Percentiles rank a stretch among this genome's conserved stretches.
Evolutionary conservation across 2,797 vertebrate species (phyloP).

Genomic region (Fistularia tabacaria): DNA sequence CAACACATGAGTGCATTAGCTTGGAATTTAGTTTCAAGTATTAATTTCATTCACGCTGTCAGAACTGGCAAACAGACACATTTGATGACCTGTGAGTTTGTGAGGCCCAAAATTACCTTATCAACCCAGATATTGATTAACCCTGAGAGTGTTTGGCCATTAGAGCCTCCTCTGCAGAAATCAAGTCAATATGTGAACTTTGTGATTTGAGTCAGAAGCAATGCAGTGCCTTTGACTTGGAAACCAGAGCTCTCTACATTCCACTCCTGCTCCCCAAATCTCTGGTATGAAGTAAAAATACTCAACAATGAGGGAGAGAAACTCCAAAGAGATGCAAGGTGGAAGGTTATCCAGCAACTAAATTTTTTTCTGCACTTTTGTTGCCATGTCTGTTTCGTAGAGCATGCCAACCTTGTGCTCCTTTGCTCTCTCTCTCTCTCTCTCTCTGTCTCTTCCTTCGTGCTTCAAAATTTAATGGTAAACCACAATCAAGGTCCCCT

Average conservation of each 20-base stretch:
- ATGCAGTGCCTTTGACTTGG: constrained; percentile 72
- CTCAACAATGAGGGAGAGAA: constrained; percentile 49
- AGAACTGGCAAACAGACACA: constrained; percentile 5
- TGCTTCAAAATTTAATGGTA: background rate
- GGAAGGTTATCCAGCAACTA: constrained; percentile 58
- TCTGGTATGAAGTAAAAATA: constrained; percentile 68
- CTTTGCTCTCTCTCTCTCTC: constrained; percentile 15
- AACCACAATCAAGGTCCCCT: constrained; percentile 10
- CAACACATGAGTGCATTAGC: background rate
- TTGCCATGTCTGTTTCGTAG: constrained; percentile 39
- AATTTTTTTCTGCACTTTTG: constrained; percentile 42
- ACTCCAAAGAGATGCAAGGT: constrained; percentile 41
- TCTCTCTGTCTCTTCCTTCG: background rate
- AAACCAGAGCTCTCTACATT: constrained; percentile 61
- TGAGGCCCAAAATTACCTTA: constrained; percentile 38
- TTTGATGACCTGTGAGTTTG: constrained; percentile 30
- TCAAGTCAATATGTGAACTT: constrained; percentile 75
- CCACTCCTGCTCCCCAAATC: constrained; percentile 60
- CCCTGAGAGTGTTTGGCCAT: constrained; percentile 64
- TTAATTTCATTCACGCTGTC: constrained; percentile 2
- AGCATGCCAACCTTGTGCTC: constrained; percentile 48
- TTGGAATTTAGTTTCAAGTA: background rate
- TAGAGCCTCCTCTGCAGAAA: constrained; percentile 69
- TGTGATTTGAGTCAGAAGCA: constrained; percentile 73
- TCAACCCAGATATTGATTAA: constrained; percentile 68